Evolutionary conservation across 2,888 invertebrate species (phyloP).

Genomic region (Amorpha juglandis): DNA sequence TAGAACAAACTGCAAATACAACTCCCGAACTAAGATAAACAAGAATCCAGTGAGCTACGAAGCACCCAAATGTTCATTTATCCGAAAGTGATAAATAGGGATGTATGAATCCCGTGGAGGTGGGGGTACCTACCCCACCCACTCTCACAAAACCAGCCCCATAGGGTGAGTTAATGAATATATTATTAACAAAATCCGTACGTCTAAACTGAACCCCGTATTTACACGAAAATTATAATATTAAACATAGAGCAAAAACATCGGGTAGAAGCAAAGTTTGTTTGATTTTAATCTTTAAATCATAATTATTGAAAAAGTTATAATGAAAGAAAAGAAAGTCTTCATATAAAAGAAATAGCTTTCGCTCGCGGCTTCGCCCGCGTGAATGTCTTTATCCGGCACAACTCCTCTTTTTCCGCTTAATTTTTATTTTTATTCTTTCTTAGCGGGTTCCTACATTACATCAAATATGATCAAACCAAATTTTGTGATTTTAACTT

Average conservation of each 20-base stretch:
- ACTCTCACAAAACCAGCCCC: neutral
- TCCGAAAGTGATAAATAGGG: constrained; percentile 78
- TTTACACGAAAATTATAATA: constrained; percentile 21
- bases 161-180: constrained; percentile 61
- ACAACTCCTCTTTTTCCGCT: too few species aligned
- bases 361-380: too few species aligned
- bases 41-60: constrained; percentile 52
- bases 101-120: constrained; percentile 58
- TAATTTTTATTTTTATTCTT: too few species aligned
- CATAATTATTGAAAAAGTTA: too few species aligned
- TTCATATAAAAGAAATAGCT: too few species aligned
- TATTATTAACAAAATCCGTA: constrained; percentile 51
- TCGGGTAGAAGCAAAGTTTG: neutral
- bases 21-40: constrained; percentile 38
- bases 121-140: neutral
- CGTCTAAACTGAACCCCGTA: neutral
- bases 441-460: too few species aligned
- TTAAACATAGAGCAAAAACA: neutral
- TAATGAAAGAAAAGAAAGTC: too few species aligned
- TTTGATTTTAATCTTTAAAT: too few species aligned
- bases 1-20: constrained; percentile 4
- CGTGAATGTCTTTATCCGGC: too few species aligned
- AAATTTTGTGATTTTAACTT: too few species aligned
- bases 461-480: too few species aligned
- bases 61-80: constrained; percentile 71